Evolutionary conservation across 2,113 vertebrate genomes (phyloP).

Genomic region (Tupaia chinensis): DNA sequence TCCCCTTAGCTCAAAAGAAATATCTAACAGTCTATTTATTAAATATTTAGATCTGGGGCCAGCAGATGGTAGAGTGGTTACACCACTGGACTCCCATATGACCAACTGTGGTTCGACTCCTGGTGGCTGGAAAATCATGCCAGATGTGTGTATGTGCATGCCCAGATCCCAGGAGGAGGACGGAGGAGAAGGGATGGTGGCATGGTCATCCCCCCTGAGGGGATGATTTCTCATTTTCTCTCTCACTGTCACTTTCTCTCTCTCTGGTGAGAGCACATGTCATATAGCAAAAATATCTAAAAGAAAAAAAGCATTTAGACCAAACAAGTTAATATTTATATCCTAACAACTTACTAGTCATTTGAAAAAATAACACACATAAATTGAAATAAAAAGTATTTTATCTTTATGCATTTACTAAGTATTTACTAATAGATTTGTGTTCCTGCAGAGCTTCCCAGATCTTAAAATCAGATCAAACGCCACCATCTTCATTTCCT

Average conservation of each 20-base stretch:
- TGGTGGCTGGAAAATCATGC: too few relatives aligned
- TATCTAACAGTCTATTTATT: neutral
- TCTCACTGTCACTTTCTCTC: too few relatives aligned
- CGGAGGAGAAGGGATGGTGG: too few relatives aligned
- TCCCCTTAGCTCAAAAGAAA: neutral
- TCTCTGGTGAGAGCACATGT: too few relatives aligned
- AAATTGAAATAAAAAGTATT: constrained; percentile 13
- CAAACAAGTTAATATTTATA: constrained; percentile 12
- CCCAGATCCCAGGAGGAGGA: too few relatives aligned
- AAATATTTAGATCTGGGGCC: neutral
- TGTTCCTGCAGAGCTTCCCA: neutral
- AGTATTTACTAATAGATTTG: neutral
- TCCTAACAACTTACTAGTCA: neutral
- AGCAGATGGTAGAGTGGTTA: too few relatives aligned
- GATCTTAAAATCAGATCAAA: neutral
- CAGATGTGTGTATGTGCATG: too few relatives aligned
- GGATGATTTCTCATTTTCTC: too few relatives aligned
- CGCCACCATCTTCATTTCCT: neutral
- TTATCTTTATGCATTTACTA: neutral
- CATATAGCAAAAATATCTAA: too few relatives aligned
- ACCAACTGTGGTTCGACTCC: too few relatives aligned
- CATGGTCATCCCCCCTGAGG: too few relatives aligned
- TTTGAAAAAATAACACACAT: neutral
- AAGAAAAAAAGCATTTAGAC: neutral
- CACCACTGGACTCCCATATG: too few relatives aligned